Evolutionary conservation across 2,113 vertebrate species (phyloP).

Genomic region (Gymnobelideus leadbeateri): DNA sequence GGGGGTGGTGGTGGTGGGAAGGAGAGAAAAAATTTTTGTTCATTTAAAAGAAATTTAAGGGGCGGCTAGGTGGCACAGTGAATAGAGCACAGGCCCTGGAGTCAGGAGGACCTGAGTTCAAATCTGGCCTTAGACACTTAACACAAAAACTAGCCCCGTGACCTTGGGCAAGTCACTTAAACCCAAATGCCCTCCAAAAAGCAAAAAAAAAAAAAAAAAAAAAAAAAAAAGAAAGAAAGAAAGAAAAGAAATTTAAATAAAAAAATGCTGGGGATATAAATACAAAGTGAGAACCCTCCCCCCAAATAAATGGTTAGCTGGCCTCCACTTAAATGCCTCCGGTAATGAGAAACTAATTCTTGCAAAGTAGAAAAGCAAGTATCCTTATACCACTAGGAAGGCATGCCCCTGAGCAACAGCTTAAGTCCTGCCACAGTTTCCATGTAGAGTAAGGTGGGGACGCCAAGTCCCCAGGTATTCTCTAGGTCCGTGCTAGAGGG

Average conservation of each 20-base stretch:
- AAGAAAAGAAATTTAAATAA: background rate
- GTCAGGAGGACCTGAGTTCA: too few species aligned
- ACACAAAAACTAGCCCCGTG: too few species aligned
- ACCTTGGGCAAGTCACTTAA: too few species aligned
- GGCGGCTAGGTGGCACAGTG: too few species aligned
- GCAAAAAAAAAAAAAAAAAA: background rate
- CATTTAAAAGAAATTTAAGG: too few species aligned
- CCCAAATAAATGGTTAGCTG: background rate
- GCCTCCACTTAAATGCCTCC: background rate
- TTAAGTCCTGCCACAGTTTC: background rate
- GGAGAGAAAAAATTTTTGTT: background rate
- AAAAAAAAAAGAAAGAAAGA: too few species aligned
- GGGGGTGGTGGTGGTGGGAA: background rate
- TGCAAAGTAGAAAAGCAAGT: background rate
- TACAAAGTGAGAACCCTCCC: background rate
- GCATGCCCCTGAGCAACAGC: slow-evolving; percentile 1
- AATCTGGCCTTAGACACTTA: too few species aligned
- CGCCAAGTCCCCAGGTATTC: background rate
- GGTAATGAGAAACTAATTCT: background rate
- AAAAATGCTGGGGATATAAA: background rate
- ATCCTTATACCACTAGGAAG: slow-evolving; percentile 23
- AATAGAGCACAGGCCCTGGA: too few species aligned
- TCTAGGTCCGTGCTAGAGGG: background rate
- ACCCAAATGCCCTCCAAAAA: too few species aligned
- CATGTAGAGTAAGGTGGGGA: background rate